phyloP scores from a whole-genome alignment of 1,140 invertebrate genomes.

The Drosophila willistoni region DNA sequence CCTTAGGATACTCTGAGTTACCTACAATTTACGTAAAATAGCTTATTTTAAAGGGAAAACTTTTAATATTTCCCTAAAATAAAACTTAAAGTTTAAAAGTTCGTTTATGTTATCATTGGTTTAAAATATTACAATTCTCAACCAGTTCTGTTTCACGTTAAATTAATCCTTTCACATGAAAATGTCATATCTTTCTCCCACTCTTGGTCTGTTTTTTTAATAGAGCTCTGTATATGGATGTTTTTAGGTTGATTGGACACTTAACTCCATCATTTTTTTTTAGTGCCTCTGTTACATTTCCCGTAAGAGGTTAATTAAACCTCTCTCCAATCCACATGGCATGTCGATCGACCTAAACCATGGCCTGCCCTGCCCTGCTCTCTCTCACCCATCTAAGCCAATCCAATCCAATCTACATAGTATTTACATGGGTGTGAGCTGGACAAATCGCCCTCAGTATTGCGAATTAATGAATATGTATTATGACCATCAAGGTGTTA shows the following conservation, averaged over 20 bases:
- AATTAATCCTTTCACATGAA: not conserved
- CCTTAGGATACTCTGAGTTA: too few relatives aligned
- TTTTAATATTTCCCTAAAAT: too few relatives aligned
- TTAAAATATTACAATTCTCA: not conserved
- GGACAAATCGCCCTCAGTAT: conserved; percentile 22
- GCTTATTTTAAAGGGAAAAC: too few relatives aligned
- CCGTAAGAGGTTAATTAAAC: conserved; percentile 5
- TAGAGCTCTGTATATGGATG: not conserved
- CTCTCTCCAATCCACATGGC: not conserved
- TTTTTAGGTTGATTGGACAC: not conserved
- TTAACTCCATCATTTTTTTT: not conserved
- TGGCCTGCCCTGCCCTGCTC: not conserved
- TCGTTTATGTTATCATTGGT: too few relatives aligned
- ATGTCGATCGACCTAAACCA: not conserved
- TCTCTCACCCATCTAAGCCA: not conserved
- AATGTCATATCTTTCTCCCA: not conserved
- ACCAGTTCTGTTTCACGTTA: not conserved
- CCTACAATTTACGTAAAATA: too few relatives aligned
- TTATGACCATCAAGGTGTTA: conserved; percentile 79
- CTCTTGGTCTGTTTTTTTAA: too few relatives aligned
- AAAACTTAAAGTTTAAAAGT: too few relatives aligned
- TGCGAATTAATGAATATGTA: conserved; percentile 77
- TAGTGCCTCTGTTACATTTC: not conserved
- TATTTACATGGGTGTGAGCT: conserved; percentile 12
- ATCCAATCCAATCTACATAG: conserved; percentile 14